A percentile compares a stretch with the other conserved stretches of the same genome.
phyloP scores from a whole-genome alignment of 2,888 invertebrate genomes.

The Eupsilia transversa region DNA sequence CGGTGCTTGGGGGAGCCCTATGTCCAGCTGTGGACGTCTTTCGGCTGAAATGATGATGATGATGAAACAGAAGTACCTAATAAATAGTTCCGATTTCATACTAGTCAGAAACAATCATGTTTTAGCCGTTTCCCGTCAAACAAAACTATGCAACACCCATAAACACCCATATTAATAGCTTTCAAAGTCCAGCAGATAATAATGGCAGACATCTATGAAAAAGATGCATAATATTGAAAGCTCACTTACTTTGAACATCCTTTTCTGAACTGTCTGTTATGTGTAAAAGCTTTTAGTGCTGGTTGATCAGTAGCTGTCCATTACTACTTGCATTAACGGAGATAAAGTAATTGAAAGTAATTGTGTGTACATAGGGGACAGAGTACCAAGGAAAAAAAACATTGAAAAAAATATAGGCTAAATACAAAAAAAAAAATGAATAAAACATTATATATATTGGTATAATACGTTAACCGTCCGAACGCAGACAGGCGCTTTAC shows the following conservation, averaged over 20 bases:
- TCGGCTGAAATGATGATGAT: too few relatives aligned
- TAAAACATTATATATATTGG: too few relatives aligned
- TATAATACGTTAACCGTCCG: too few relatives aligned
- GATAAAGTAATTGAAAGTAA: too few relatives aligned
- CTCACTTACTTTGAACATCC: constrained; percentile 27
- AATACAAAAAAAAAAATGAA: too few relatives aligned
- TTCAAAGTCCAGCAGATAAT: constrained; percentile 3
- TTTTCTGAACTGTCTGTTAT: neutral
- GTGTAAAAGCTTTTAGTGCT: neutral
- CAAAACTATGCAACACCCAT: constrained; percentile 15
- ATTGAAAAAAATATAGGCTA: too few relatives aligned
- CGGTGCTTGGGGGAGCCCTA: too few relatives aligned
- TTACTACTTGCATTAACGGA: neutral
- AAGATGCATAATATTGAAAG: neutral
- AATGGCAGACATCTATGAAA: neutral
- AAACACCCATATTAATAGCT: constrained; percentile 9
- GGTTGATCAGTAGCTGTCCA: neutral
- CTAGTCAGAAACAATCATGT: neutral
- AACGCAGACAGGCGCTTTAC: too few relatives aligned
- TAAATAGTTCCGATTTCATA: neutral
- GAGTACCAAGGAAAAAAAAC: too few relatives aligned
- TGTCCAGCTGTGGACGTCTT: too few relatives aligned
- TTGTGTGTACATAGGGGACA: too few relatives aligned
- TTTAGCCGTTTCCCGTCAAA: neutral
- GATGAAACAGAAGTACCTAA: too few relatives aligned